Base-by-base conservation (phyloP, 2,888 invertebrate species). In the Leptinotarsa rubiginosa region DNA sequence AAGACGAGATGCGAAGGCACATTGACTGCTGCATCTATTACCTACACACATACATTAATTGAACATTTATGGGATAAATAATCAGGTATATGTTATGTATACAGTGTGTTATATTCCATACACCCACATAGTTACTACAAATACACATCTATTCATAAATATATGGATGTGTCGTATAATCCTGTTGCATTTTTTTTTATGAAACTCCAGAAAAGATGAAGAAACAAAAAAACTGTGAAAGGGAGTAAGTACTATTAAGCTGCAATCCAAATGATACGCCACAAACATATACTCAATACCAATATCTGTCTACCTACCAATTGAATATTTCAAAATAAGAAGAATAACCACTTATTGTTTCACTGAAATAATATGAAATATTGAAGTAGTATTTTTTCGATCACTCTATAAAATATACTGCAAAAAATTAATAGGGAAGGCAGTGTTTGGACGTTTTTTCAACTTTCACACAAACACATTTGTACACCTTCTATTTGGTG, bases 11-110 rank as follows among this genome's bases (percentile, higher is more conserved):
- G 66, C 72, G 54, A 75, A 76, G 76, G 76, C 76, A 76, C 76
- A 76, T 76, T 76, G 76, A 75, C 75, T 75, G 73, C 70, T 74
- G 74, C 68, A 47, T 75, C 72, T 75, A 75, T 62, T 59, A 54
- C 69, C 75, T 75, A 75, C 70, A 75, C 67, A 72, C 62, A 75
- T 20, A 72, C 67, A 70, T 70, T 67, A 50, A 72, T 71, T 20
- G 52, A 69, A 73, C 71, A 76, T 73, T 69, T 71, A 73, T 70
- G 64, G 52, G 47, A 31, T 72, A 72, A 70, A 74, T 68, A 69
- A 25, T 65, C 52, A 20, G 62, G 20, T 64, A 62, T 49, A 25
- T 62, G 7, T 25, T 62, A 62, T 62, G 62, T n/a, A 20, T 31
- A 62, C 41, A 31, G 31, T 62, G 1, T 41, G 41, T 10, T 10